A percentile compares a stretch with the other conserved stretches of the same genome.
phyloP scores from a whole-genome alignment of 2,797 vertebrate genomes.

The Rousettus madagascariensis region DNA sequence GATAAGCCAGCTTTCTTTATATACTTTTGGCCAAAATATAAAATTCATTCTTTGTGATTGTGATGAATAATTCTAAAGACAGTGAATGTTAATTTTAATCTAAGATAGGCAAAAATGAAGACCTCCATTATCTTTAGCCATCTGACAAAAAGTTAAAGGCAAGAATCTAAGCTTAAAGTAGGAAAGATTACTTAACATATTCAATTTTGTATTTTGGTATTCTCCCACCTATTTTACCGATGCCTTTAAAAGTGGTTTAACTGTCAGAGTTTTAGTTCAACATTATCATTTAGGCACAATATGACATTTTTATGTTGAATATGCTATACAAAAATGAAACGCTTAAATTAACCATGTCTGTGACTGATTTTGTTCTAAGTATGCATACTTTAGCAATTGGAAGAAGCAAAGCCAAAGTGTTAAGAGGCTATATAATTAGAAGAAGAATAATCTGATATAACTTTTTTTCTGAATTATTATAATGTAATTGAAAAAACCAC shows the following conservation, averaged over 20 bases:
- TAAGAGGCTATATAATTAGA: not conserved
- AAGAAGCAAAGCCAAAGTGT: slow-evolving; percentile 3
- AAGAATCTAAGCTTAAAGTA: slow-evolving; percentile 19
- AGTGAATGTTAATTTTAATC: slow-evolving; percentile 27
- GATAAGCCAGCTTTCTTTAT: not conserved
- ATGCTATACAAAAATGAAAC: not conserved
- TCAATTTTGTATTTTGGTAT: slow-evolving; percentile 1
- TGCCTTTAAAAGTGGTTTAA: slow-evolving; percentile 28
- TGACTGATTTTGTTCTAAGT: slow-evolving; percentile 23
- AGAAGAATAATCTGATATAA: not conserved
- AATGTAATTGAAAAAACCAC: not conserved
- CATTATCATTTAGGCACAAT: not conserved
- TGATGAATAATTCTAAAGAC: slow-evolving; percentile 26
- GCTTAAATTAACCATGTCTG: not conserved
- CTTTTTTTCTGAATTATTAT: not conserved
- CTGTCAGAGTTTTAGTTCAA: slow-evolving; percentile 44
- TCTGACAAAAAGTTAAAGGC: slow-evolving; percentile 30
- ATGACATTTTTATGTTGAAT: slow-evolving; percentile 6
- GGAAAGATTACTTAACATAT: slow-evolving; percentile 26
- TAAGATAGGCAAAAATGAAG: slow-evolving; percentile 32
- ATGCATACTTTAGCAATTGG: not conserved
- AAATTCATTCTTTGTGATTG: slow-evolving; percentile 16
- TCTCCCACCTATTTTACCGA: not conserved
- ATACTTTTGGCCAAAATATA: slow-evolving; percentile 20
- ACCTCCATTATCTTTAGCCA: not conserved